These are phyloP conservation scores for Xiphydria camelus DNA, from an alignment of 2,888 invertebrate species.

Conservation along the genomic window DNA sequence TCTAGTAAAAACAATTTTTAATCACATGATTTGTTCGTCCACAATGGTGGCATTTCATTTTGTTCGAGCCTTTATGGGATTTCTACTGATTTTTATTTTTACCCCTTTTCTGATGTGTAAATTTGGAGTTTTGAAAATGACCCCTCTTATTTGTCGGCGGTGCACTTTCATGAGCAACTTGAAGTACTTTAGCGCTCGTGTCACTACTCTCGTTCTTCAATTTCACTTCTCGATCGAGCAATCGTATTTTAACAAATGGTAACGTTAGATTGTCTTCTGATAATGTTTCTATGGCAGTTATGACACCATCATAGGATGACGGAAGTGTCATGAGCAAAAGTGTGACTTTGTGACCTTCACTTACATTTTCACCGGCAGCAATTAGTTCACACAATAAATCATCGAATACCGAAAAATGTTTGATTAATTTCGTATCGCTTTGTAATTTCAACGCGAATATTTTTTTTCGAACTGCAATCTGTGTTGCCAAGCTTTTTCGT, in stretches of 20 bases:
- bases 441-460: no score
- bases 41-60: slow-evolving; percentile 33
- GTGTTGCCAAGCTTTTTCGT: no score
- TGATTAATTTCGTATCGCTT: no score
- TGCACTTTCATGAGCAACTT: no score
- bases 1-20: slow-evolving; percentile 37
- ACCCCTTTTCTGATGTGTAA: no score
- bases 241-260: slow-evolving; percentile 42
- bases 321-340: slow-evolving; percentile 49
- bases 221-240: slow-evolving; percentile 30
- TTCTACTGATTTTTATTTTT: no score
- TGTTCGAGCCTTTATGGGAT: background rate
- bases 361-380: slow-evolving; percentile 43
- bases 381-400: no score
- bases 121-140: no score
- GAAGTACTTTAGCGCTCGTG: slow-evolving; percentile 36
- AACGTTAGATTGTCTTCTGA: slow-evolving; percentile 42
- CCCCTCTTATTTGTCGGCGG: slow-evolving; percentile 24
- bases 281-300: slow-evolving; percentile 50
- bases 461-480: no score
- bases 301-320: slow-evolving; percentile 42
- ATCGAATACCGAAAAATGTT: no score
- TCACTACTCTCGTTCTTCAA: slow-evolving; percentile 29
- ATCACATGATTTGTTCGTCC: slow-evolving; percentile 39
- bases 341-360: slow-evolving; percentile 46